Evolutionary conservation across 1,140 invertebrate genomes (phyloP), one percentile per base, ranked within the genome.

Genomic region (Ruditapes philippinarum): DNA sequence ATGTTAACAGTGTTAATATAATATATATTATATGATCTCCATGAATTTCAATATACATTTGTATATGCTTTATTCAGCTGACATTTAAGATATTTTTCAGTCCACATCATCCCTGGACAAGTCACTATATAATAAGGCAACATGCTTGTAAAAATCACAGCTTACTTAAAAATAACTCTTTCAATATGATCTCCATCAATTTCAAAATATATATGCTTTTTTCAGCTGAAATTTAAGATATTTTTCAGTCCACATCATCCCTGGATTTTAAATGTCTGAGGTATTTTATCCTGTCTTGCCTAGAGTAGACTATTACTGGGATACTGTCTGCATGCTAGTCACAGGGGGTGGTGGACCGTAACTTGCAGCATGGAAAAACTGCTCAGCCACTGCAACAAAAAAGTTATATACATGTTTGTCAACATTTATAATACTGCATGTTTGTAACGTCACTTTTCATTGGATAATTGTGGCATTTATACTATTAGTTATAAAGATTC

Each of bases 311-410:
- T 38, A 70, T 38, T 70, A 70, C 65, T 70, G 45, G 4, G 45
- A 51, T 17, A 54, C 74, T 36, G 82, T n/a, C 40, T 54, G 82
- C 45, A 84, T 84, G 40, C 80, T 82, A 19, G 60, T 70, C 19
- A 84, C 68, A 22, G 82, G 82, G 3, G 82, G 65, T 38, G 82
- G 82, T 0, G 42, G 38, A 54, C 60, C 40, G 74, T 73, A 84
- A 19, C 60, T 42, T 22, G 60, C 19, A 19, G 54, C 17, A 22
- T 84, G 82, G 31, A 49, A 84, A 28, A 73, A 84, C 0, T 73
- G 65, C 31, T 84, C 81, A 25, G 73, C 28, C 14, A 84, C 82
- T 84, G 68, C 36, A 84, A 84, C 7, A 17, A 62, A 40, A n/a
- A n/a, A n/a, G n/a, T n/a, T n/a, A n/a, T n/a, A n/a, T n/a, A n/a